phyloP scores from a whole-genome alignment of 2,888 invertebrate genomes.

The Bimastos eiseni region DNA sequence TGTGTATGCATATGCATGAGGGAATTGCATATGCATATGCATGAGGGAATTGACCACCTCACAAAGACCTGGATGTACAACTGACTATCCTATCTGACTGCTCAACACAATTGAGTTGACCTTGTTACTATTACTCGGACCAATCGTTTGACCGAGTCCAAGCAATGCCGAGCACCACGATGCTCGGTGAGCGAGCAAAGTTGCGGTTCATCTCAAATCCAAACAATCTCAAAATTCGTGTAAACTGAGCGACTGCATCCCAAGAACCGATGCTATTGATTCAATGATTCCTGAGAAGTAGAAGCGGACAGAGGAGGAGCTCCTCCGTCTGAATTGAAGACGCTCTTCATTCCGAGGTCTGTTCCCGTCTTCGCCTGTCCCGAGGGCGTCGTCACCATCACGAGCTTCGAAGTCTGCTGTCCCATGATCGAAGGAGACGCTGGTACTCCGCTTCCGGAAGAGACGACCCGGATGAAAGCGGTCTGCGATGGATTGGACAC shows the following conservation, averaged over 20 bases:
- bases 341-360: conserved; percentile 3
- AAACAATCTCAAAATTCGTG: no score
- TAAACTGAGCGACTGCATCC: not conserved
- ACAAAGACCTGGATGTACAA: no score
- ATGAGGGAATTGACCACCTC: no score
- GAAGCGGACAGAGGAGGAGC: not conserved
- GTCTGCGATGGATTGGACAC: not conserved
- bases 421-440: not conserved
- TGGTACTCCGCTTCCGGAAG: not conserved
- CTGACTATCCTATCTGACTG: no score
- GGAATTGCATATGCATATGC: no score
- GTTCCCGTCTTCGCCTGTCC: not conserved
- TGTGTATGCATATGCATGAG: no score
- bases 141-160: no score
- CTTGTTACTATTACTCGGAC: no score
- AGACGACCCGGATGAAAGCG: conserved; percentile 2
- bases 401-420: not conserved
- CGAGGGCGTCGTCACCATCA: not conserved
- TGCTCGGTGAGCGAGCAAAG: no score
- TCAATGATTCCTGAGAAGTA: not conserved
- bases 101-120: no score
- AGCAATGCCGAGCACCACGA: no score
- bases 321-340: not conserved
- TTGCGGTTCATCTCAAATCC: no score
- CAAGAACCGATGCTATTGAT: not conserved